Conservation (phyloP, 2,888 invertebrate genomes). For the Amaurobius ferox region DNA sequence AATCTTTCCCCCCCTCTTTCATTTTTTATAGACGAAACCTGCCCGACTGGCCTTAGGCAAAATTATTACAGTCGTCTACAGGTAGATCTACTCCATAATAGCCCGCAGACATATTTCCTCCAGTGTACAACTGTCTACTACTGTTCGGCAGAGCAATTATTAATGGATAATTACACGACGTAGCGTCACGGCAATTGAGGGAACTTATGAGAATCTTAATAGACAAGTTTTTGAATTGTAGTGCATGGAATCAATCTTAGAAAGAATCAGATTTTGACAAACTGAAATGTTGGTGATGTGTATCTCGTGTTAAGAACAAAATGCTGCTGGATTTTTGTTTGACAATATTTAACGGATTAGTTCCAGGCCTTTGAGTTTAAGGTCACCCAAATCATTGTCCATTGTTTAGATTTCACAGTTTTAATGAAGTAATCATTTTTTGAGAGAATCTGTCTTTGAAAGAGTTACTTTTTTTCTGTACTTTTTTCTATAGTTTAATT, state of each 20-base stretch:
- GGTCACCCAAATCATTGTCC: neutral
- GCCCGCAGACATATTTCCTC: conserved; percentile 4
- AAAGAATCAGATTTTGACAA: neutral
- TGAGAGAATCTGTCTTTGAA: no score
- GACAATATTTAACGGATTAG: neutral
- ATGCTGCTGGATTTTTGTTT: neutral
- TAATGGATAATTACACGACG: conserved; percentile 61
- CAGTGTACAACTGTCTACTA: conserved; percentile 43
- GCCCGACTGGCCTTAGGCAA: conserved; percentile 33
- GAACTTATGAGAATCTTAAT: conserved; percentile 20
- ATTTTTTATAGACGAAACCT: conserved; percentile 59
- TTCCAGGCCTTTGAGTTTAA: neutral
- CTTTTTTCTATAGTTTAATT: no score
- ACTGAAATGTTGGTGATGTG: neutral
- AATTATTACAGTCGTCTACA: conserved; percentile 32
- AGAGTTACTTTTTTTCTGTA: no score
- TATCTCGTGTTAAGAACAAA: neutral
- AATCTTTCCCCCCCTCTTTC: conserved; percentile 36
- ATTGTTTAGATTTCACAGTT: neutral
- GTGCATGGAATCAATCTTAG: neutral
- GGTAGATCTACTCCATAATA: conserved; percentile 10
- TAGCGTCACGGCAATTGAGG: conserved; percentile 22
- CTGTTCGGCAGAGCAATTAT: conserved; percentile 50
- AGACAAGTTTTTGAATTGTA: neutral
- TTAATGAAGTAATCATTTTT: neutral